Conservation (phyloP, 2,113 vertebrate genomes). For the Madoqua kirkii region DNA sequence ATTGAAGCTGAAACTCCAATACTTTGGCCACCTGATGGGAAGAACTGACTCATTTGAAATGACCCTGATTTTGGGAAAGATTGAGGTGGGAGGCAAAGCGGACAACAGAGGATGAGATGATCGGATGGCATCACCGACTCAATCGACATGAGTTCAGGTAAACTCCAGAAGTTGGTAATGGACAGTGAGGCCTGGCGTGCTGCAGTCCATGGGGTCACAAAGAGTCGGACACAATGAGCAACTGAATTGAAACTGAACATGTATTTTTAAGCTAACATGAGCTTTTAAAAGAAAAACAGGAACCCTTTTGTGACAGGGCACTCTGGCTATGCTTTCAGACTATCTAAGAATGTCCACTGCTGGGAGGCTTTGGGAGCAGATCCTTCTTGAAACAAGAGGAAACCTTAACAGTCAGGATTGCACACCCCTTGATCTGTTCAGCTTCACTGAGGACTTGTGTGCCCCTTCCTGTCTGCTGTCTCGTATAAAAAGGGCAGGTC, state of each 20-base stretch:
- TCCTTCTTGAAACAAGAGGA: neutral
- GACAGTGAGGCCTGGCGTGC: neutral
- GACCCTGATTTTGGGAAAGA: neutral
- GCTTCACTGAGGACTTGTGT: neutral
- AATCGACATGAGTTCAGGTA: neutral
- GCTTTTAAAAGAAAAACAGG: neutral
- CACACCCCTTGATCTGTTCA: neutral
- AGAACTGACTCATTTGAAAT: neutral
- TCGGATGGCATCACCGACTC: neutral
- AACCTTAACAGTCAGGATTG: neutral
- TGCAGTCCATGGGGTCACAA: rapidly evolving
- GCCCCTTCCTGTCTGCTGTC: neutral
- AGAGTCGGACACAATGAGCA: rapidly evolving
- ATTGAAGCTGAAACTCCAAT: neutral
- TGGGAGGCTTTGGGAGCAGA: neutral
- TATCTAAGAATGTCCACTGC: neutral
- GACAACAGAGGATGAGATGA: neutral
- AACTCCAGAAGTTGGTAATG: neutral
- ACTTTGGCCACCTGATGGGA: neutral
- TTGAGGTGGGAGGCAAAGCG: neutral
- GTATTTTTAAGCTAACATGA: neutral
- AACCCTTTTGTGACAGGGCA: neutral
- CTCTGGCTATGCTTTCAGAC: neutral
- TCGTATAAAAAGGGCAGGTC: neutral
- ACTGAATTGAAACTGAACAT: neutral